These are phyloP conservation scores for Elysia crispata DNA, from an alignment of 2,888 invertebrate genomes.

Conservation along the genomic window DNA sequence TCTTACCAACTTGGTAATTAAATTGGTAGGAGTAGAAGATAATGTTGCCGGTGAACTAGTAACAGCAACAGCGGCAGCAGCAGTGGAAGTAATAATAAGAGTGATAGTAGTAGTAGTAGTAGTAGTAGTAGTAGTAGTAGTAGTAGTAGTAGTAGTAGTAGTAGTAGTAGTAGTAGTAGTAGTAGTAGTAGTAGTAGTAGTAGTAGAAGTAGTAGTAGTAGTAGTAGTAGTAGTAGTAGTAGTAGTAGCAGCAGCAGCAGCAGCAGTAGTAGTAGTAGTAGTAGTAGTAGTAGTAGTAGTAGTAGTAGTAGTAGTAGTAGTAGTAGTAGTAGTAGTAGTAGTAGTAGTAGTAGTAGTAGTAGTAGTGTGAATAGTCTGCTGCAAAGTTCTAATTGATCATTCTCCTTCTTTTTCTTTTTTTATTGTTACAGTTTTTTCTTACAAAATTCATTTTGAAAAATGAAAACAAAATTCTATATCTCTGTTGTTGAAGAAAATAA, in stretches of 20 bases:
- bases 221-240: slow-evolving; percentile 6
- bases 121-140: slow-evolving; percentile 2
- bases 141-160: slow-evolving; percentile 6
- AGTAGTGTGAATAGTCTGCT: neutral
- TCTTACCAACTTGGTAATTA: too few relatives aligned
- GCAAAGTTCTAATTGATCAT: too few relatives aligned
- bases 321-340: neutral
- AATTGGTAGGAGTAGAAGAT: too few relatives aligned
- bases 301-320: neutral
- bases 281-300: neutral
- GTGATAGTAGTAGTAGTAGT: too few relatives aligned
- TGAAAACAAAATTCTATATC: too few relatives aligned
- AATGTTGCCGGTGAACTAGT: too few relatives aligned
- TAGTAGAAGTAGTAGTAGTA: slow-evolving; percentile 3
- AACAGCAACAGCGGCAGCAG: too few relatives aligned
- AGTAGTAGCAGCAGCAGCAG: neutral
- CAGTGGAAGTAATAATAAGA: too few relatives aligned
- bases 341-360: neutral
- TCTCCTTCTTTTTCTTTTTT: too few relatives aligned
- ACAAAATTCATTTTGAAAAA: too few relatives aligned
- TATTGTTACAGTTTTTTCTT: neutral
- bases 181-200: neutral
- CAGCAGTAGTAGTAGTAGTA: neutral
- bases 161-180: neutral
- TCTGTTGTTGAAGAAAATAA: too few relatives aligned